Evolutionary conservation across 2,888 invertebrate species (phyloP), one percentile per base, ranked within the genome.

Genomic region (Lucinisca nassula): DNA sequence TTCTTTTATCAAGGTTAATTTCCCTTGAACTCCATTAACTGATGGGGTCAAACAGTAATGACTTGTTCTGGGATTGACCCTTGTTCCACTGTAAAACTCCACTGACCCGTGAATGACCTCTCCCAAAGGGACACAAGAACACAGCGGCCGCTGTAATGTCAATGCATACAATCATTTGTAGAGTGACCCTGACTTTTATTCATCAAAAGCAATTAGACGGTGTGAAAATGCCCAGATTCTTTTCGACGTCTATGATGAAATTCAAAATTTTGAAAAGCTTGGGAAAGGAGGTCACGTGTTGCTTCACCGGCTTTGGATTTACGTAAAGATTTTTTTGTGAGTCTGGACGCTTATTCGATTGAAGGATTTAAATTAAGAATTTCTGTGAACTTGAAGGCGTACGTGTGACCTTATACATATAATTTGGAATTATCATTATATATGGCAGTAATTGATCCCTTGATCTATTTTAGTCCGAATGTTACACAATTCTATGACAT

Each of bases 101-200:
- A 67, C 17, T 67, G 67, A 67, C 67, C 67, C 67, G 67, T 67
- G 35, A 32, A 67, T 67, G 67, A 67, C 67, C 67, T 35, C 30
- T 10, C 35, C 67, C 67, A 67, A 1, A 8, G 35, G 67, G 67
- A 67, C 67, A 67, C 24, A 32, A 21, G 21, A 6, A 67, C 67
- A 67, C 35, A 2, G 67, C 6, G 67, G 32, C 67, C 67, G 67
- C 35, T 21, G 3, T 67, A 32, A 67, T 35, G 67, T 67, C 67
- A 32, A 30, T 24, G 27, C 30, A 61, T 30, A 61, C 24, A 4
- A 30, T 27, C 30, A 67, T 35, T 35, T 30, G 67, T 35, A 21
- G 30, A 12, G 67, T 67, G 67, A 67, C 67, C 67, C 17, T 67
- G 67, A 67, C 67, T 67, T 67, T 35, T 61, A 61, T 30, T 61